These are phyloP conservation scores for Criorhina ranunculi DNA, from an alignment of 2,888 invertebrate genomes.

Conservation along the genomic window DNA sequence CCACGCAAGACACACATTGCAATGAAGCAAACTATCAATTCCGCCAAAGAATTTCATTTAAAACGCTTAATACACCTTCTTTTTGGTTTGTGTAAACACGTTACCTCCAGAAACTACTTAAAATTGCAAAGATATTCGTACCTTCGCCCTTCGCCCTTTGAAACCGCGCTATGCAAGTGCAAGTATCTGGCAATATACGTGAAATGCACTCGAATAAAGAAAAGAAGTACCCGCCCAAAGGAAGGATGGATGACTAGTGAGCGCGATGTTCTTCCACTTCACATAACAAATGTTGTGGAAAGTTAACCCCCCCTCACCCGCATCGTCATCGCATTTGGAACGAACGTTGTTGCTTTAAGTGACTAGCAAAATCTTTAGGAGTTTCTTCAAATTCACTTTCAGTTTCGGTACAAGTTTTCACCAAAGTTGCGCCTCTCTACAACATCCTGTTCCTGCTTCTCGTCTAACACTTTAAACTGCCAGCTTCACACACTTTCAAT, in stretches of 20 bases:
- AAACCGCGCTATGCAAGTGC: conserved; percentile 43
- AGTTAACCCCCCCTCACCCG: background rate
- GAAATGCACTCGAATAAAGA: conserved; percentile 54
- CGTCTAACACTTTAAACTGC: conserved; percentile 68
- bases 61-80: conserved; percentile 70
- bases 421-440: conserved; percentile 43
- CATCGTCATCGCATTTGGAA: conserved; percentile 54
- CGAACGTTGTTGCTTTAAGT: conserved; percentile 67
- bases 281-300: conserved; percentile 58
- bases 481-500: conserved; percentile 74
- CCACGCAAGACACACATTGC: conserved; percentile 34
- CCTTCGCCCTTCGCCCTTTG: conserved; percentile 13
- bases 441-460: conserved; percentile 38
- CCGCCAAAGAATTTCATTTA: conserved; percentile 69
- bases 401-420: conserved; percentile 44
- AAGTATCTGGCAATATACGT: conserved; percentile 14
- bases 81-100: conserved; percentile 57
- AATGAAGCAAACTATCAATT: conserved; percentile 69
- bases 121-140: conserved; percentile 61
- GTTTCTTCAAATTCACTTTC: conserved; percentile 44
- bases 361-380: conserved; percentile 53
- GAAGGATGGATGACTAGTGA: conserved; percentile 31
- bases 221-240: conserved; percentile 36
- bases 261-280: conserved; percentile 54
- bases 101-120: conserved; percentile 73